A percentile compares a stretch with the other conserved stretches of the same genome.
Conservation (phyloP, 2,797 vertebrate genomes). For the Xyrichtys novacula region DNA sequence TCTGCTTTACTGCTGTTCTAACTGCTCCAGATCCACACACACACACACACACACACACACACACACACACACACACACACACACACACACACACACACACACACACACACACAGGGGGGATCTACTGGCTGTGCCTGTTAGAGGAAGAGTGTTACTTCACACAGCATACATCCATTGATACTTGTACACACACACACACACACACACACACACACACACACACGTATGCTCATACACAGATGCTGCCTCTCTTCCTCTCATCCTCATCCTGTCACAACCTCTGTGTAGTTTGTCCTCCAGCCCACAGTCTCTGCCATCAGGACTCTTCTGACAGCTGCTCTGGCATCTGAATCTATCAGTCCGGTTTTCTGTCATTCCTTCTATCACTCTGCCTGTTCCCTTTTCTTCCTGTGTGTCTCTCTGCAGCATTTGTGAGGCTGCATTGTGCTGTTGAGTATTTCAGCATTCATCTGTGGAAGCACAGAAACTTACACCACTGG, state of each 20-base stretch:
- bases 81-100: conserved; percentile 34
- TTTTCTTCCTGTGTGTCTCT: neutral
- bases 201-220: conserved; percentile 22
- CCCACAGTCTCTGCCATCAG: conserved; percentile 34
- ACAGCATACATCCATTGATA: neutral
- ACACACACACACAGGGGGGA: conserved; percentile 15
- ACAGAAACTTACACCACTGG: neutral
- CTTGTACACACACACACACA: conserved; percentile 30
- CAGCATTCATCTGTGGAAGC: neutral
- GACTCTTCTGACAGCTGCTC: conserved; percentile 55
- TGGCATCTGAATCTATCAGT: conserved; percentile 35
- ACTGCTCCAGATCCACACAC: conserved; percentile 74
- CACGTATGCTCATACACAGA: conserved; percentile 40
- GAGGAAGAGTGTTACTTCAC: no score
- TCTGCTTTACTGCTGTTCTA: conserved; percentile 84
- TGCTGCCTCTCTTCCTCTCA: conserved; percentile 57
- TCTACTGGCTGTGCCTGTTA: no score
- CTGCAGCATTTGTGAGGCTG: neutral
- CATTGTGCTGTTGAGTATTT: neutral
- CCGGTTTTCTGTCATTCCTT: conserved; percentile 21
- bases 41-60: conserved; percentile 33
- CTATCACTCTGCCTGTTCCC: conserved; percentile 15
- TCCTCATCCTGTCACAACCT: conserved; percentile 69
- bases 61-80: conserved; percentile 48
- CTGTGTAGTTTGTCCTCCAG: conserved; percentile 42